These are phyloP conservation scores for Felis chaus DNA, from an alignment of 2,113 vertebrate genomes.

Conservation along the genomic window DNA sequence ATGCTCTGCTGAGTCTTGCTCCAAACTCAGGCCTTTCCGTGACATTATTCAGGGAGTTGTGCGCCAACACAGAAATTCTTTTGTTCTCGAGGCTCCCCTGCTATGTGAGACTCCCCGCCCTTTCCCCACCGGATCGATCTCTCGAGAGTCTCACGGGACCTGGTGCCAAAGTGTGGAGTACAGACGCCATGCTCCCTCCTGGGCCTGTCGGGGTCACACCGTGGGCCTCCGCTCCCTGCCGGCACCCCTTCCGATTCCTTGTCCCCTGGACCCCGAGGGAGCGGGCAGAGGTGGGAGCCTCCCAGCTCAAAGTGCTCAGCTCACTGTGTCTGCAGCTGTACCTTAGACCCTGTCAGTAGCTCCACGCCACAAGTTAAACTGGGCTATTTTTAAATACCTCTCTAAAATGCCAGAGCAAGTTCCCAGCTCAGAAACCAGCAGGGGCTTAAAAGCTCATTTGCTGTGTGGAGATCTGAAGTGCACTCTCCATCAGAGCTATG, in stretches of 20 bases:
- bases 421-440: neutral
- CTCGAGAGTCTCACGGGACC: no score
- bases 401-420: neutral
- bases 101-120: neutral
- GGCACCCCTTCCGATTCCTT: neutral
- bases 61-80: neutral
- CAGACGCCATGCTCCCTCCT: neutral
- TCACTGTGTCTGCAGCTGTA: neutral
- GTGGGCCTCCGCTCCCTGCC: rapidly evolving
- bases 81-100: neutral
- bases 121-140: neutral
- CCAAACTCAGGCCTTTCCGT: neutral
- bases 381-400: neutral
- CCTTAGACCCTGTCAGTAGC: neutral
- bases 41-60: neutral
- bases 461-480: neutral
- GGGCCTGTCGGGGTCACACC: neutral
- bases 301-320: neutral
- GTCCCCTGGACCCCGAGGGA: neutral
- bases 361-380: neutral
- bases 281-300: neutral
- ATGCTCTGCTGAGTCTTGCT: neutral
- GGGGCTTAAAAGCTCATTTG: neutral
- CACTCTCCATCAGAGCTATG: neutral
- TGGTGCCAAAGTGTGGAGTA: neutral